These are phyloP conservation scores for Dryobota labecula DNA, from an alignment of 2,888 invertebrate species.

Conservation along the genomic window DNA sequence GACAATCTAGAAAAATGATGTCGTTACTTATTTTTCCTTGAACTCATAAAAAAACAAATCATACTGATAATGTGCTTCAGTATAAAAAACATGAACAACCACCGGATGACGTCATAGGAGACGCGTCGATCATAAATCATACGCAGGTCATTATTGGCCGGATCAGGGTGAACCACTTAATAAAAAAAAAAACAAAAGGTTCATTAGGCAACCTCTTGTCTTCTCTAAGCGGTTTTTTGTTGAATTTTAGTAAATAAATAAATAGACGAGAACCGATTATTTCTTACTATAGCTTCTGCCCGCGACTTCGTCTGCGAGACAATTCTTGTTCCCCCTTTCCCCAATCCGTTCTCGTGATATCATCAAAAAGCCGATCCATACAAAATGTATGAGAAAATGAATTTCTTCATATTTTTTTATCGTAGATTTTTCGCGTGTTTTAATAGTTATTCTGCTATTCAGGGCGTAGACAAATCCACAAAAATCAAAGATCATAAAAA, in stretches of 20 bases:
- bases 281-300: too few relatives aligned
- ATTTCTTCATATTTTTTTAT: too few relatives aligned
- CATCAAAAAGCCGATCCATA: too few relatives aligned
- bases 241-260: too few relatives aligned
- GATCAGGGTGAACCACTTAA: constrained; percentile 3
- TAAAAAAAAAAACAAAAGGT: constrained; percentile 14
- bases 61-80: constrained; percentile 48
- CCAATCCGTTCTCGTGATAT: too few relatives aligned
- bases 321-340: too few relatives aligned
- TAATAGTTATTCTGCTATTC: too few relatives aligned
- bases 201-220: background rate
- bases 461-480: too few relatives aligned
- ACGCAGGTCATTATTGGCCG: constrained; percentile 53
- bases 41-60: constrained; percentile 17
- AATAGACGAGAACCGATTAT: background rate
- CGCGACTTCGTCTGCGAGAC: too few relatives aligned
- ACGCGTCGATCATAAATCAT: constrained; percentile 51
- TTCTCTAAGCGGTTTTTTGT: background rate
- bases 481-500: too few relatives aligned
- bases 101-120: constrained; percentile 56
- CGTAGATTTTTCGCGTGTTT: too few relatives aligned
- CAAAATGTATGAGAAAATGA: too few relatives aligned
- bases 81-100: constrained; percentile 48
- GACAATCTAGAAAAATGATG: background rate
- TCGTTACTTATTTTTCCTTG: background rate